phyloP scores from a whole-genome alignment of 2,113 vertebrate genomes.

The Cryptomyrus ogoouensis region DNA sequence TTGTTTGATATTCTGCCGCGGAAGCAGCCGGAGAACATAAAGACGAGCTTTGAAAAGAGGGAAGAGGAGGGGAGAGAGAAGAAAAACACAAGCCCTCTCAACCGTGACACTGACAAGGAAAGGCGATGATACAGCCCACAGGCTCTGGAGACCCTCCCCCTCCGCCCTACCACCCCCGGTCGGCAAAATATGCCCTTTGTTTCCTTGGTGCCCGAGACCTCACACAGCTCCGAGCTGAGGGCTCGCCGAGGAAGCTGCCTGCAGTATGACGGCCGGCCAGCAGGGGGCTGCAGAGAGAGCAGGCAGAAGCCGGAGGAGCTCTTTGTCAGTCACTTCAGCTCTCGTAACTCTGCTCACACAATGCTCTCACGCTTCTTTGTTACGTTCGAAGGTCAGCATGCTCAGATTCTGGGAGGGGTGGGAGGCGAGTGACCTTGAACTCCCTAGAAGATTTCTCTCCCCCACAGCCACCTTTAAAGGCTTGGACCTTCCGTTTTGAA shows the following conservation, averaged over 20 bases:
- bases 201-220: conserved; percentile 41
- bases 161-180: conserved; percentile 18
- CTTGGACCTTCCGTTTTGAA: neutral
- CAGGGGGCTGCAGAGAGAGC: conserved; percentile 38
- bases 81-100: conserved; percentile 6
- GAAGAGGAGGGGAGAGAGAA: conserved; percentile 22
- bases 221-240: conserved; percentile 38
- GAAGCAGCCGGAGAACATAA: conserved; percentile 68
- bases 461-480: neutral
- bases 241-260: neutral
- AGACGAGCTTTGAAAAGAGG: conserved; percentile 67
- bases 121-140: conserved; percentile 18
- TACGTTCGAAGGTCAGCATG: neutral
- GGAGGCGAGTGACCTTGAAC: neutral
- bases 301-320: neutral
- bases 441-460: neutral
- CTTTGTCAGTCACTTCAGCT: neutral
- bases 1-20: conserved; percentile 70
- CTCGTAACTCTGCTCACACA: neutral
- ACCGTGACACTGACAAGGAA: conserved; percentile 35
- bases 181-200: conserved; percentile 55
- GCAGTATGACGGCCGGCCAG: conserved; percentile 38
- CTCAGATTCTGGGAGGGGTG: neutral
- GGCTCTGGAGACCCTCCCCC: conserved; percentile 24
- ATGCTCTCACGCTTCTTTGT: neutral